These are phyloP conservation scores for Gymnocephalus cernua DNA, from an alignment of 2,113 vertebrate genomes.

Conservation along the genomic window DNA sequence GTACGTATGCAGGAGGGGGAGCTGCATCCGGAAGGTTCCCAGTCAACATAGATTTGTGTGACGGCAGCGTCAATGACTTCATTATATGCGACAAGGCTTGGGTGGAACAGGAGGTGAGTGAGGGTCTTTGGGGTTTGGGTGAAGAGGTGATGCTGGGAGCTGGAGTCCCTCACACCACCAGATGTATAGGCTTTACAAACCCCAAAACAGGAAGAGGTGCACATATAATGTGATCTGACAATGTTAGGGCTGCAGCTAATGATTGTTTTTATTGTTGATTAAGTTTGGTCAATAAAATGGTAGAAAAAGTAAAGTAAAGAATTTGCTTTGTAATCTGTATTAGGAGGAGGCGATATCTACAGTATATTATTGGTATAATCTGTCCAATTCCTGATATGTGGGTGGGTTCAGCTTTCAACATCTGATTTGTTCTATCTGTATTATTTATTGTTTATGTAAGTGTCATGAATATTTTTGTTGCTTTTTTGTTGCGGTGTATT, in stretches of 20 bases:
- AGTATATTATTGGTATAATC: background rate
- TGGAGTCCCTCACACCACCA: conserved; percentile 11
- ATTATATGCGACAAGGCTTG: conserved; percentile 73
- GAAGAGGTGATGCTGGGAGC: conserved; percentile 51
- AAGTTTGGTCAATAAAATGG: background rate
- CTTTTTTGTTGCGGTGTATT: background rate
- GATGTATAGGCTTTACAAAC: conserved; percentile 6
- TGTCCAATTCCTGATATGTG: background rate
- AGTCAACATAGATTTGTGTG: conserved; percentile 83
- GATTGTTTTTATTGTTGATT: background rate
- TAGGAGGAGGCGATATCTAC: background rate
- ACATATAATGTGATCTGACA: conserved; percentile 39
- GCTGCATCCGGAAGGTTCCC: conserved; percentile 78
- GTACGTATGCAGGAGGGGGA: conserved; percentile 26
- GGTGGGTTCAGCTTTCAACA: background rate
- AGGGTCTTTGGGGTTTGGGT: conserved; percentile 46
- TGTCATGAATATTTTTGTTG: background rate
- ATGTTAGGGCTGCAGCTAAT: background rate
- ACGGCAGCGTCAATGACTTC: conserved; percentile 72
- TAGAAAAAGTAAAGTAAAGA: background rate
- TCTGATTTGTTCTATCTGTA: background rate
- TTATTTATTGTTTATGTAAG: background rate
- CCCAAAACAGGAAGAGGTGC: conserved; percentile 18
- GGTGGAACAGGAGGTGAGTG: conserved; percentile 47
- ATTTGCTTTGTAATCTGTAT: background rate